phyloP scores from a whole-genome alignment of 2,888 invertebrate genomes.

The Creontiades dilutus region DNA sequence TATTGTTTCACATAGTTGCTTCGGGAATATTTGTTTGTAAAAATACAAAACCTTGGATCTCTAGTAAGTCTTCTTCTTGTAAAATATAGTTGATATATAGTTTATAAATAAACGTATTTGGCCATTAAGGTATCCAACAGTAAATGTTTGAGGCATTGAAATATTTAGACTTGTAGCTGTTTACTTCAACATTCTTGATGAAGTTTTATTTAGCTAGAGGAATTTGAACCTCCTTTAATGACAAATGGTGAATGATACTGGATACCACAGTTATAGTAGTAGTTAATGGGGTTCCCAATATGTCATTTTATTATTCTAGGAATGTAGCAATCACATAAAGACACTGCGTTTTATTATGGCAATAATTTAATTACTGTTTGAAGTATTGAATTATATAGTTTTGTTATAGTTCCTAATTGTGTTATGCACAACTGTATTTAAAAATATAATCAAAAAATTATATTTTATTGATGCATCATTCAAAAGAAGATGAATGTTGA shows the following conservation, averaged over 20 bases:
- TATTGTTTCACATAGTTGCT: background rate
- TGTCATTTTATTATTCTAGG: constrained; percentile 42
- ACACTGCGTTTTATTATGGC: constrained; percentile 58
- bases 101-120: constrained; percentile 44
- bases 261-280: constrained; percentile 25
- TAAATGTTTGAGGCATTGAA: constrained; percentile 7
- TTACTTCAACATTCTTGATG: background rate
- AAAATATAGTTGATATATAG: constrained; percentile 46
- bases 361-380: constrained; percentile 54
- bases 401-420: constrained; percentile 70
- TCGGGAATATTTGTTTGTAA: constrained; percentile 15
- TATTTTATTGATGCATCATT: background rate
- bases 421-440: constrained; percentile 69
- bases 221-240: background rate
- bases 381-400: constrained; percentile 58
- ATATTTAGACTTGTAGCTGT: background rate
- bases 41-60: constrained; percentile 42
- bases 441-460: constrained; percentile 35
- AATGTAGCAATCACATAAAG: constrained; percentile 54
- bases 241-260: constrained; percentile 40
- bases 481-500: background rate
- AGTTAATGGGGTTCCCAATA: constrained; percentile 41
- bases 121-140: constrained; percentile 25
- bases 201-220: background rate
- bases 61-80: constrained; percentile 62